Evolutionary conservation across 2,113 vertebrate species (phyloP).

Genomic region (Balaeniceps rex): DNA sequence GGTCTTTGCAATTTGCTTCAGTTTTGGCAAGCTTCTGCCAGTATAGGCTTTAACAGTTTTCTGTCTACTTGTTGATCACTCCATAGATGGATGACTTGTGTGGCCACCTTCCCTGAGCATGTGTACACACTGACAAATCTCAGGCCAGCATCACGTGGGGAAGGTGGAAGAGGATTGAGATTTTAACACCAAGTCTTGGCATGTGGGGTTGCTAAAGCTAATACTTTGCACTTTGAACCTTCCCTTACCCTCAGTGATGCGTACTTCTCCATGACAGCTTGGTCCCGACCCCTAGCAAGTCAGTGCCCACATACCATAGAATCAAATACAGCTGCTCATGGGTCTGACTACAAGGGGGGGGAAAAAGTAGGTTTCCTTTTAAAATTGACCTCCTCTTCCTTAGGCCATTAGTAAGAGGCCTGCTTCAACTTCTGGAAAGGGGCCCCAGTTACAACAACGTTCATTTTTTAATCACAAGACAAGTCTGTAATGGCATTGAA

Average conservation of each 20-base stretch:
- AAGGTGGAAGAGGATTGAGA: neutral
- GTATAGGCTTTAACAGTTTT: neutral
- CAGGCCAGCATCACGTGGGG: neutral
- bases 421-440: conserved; percentile 5
- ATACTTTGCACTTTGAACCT: neutral
- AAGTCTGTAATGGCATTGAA: neutral
- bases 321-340: conserved; percentile 20
- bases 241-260: neutral
- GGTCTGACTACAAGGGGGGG: neutral
- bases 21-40: neutral
- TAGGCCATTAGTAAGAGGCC: neutral
- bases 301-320: neutral
- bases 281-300: neutral
- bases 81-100: neutral
- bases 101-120: neutral
- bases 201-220: neutral
- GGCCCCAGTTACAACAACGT: neutral
- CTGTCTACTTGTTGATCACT: neutral
- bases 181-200: neutral
- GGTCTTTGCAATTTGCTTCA: neutral
- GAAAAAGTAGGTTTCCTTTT: neutral
- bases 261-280: neutral
- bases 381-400: conserved; percentile 28
- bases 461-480: neutral
- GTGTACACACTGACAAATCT: neutral